These are phyloP conservation scores for Cottus gobio DNA, from an alignment of 2,113 vertebrate species.

Conservation along the genomic window DNA sequence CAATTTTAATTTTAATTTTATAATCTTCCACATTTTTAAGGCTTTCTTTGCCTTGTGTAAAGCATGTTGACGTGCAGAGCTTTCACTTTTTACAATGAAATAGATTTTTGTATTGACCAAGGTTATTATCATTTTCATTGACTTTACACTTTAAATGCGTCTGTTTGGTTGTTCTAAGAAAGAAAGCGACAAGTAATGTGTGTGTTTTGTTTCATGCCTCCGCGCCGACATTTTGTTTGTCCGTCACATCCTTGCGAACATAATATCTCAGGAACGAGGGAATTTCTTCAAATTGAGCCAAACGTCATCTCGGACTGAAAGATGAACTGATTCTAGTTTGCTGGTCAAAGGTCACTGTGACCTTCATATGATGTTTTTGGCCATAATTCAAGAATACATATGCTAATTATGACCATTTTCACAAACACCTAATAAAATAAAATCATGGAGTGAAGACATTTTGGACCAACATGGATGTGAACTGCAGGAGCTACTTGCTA, in stretches of 20 bases:
- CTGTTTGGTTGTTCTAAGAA: neutral
- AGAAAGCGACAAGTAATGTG: too few species aligned
- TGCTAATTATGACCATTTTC: too few species aligned
- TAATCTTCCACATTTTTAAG: neutral
- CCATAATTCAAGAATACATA: neutral
- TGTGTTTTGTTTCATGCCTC: neutral
- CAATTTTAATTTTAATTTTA: neutral
- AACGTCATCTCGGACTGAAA: neutral
- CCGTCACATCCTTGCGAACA: neutral
- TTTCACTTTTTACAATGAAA: conserved; percentile 42
- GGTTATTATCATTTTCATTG: neutral
- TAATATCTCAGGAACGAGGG: neutral
- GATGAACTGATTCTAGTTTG: neutral
- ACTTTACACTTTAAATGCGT: neutral
- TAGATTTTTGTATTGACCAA: conserved; percentile 23
- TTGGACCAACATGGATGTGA: neutral
- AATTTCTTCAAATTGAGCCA: neutral
- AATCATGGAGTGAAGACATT: neutral
- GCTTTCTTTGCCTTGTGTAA: neutral
- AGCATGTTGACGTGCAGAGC: neutral
- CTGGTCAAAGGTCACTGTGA: neutral
- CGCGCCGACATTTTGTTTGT: neutral
- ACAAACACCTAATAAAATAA: neutral
- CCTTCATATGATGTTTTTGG: neutral
- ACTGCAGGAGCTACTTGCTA: too few species aligned